Evolutionary conservation across 2,113 vertebrate species (phyloP), one percentile per base, ranked within the genome.

Genomic region (Boleophthalmus pectinirostris): DNA sequence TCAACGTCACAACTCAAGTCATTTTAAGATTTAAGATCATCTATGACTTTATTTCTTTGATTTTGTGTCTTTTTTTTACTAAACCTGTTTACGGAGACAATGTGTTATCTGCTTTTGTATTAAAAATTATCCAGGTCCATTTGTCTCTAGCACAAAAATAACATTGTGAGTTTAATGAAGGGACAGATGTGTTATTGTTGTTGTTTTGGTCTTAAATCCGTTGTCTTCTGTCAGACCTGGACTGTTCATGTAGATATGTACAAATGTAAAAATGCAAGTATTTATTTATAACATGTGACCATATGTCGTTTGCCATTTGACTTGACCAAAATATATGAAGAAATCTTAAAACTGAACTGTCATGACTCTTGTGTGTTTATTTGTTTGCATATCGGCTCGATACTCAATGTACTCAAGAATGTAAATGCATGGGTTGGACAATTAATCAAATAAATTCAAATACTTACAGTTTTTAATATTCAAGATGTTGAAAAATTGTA

Each of bases 261-360:
- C 38, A 64, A 21, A n/a, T 11, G 56, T 58, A 25, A 13, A 58
- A 58, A 58, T 58, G 56, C 56, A 64, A 64, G 33, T 64, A 64
- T 38, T 64, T 64, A 64, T 64, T 64, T 64, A 64, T 64, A 38
- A 64, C 18, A 64, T 3, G 33, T 43, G 33, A 23, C 24, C 12
- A 58, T 13, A 14, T 25, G 21, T 6, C 12, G 21, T 25, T 0
- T 24, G 10, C 18, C 20, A 13, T 38, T 64, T 25, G 38, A n/a
- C 33, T 43, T 64, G 61, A 64, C 35, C 35, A 43, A 64, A 64
- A 64, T 64, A 64, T 21, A 64, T 64, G 61, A 38, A 64, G 33
- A 20, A 64, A 43, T 10, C 33, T 35, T 38, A 15, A 14, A 43
- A 61, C 58, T 20, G 35, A 20, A 63, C 29, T 20, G 8, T 4